These are phyloP conservation scores for Drosophila vallismaia DNA, from an alignment of 2,888 invertebrate genomes.

Conservation along the genomic window DNA sequence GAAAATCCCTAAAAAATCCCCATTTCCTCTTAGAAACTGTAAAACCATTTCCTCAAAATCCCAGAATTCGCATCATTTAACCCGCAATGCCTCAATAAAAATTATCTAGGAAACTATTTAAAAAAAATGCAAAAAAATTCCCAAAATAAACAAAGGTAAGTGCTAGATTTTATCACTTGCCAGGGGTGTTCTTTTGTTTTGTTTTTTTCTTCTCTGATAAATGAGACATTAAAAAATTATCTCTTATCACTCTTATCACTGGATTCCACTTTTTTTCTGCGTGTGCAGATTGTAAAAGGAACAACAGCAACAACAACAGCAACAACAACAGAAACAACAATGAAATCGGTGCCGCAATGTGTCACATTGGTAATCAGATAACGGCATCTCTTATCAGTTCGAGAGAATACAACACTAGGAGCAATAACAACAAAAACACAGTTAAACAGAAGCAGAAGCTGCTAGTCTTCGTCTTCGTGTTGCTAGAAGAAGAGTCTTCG, in stretches of 20 bases:
- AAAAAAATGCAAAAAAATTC: constrained; percentile 23
- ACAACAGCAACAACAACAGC: background rate
- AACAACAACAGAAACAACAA: constrained; percentile 22
- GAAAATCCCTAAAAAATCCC: background rate
- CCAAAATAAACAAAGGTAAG: constrained; percentile 13
- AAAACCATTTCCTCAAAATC: background rate
- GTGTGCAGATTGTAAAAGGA: constrained; percentile 61
- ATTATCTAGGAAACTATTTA: constrained; percentile 12
- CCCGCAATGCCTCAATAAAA: background rate
- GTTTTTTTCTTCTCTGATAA: constrained; percentile 1
- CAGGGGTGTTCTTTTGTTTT: too few species aligned
- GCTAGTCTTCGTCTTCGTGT: constrained; percentile 1
- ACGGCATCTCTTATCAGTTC: constrained; percentile 48
- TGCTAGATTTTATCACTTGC: constrained; percentile 29
- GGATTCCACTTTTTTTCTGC: constrained; percentile 5
- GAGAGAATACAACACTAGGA: background rate
- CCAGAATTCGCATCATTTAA: background rate
- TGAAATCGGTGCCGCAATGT: constrained; percentile 54
- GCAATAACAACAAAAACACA: background rate
- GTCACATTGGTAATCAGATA: constrained; percentile 57
- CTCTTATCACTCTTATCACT: constrained; percentile 28
- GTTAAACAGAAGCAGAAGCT: background rate
- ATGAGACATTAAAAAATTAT: background rate
- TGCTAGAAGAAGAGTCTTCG: constrained; percentile 5
- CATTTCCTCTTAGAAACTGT: background rate